Evolutionary conservation across 2,888 invertebrate species (phyloP).

Genomic region (Trachelus troglodyta): DNA sequence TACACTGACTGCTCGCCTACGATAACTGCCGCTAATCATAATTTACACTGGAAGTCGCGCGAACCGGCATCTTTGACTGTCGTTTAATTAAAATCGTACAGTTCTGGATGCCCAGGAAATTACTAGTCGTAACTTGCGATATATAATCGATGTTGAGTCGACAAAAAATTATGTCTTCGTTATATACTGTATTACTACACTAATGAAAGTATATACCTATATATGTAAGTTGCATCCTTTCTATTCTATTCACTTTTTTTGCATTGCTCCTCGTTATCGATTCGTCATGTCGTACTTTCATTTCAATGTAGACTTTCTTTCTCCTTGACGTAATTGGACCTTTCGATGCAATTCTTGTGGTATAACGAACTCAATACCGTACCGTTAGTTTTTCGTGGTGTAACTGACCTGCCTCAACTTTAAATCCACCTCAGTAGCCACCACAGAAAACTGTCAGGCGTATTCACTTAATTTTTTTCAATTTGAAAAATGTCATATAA

Average conservation of each 20-base stretch:
- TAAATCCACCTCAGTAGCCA: constrained; percentile 25
- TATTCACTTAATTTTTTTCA: background rate
- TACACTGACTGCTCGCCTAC: background rate
- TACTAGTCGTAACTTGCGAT: background rate
- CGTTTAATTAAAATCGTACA: background rate
- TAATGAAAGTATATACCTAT: background rate
- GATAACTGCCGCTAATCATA: background rate
- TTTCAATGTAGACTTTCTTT: constrained; percentile 9
- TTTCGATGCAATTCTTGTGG: constrained; percentile 50
- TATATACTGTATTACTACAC: background rate
- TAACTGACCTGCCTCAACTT: constrained; percentile 54
- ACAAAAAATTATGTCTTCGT: background rate
- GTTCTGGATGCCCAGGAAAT: background rate
- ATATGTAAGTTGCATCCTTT: background rate
- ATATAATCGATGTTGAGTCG: background rate
- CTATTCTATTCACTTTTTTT: background rate
- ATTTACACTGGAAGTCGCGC: background rate
- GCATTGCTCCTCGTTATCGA: background rate
- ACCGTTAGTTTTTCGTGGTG: constrained; percentile 49
- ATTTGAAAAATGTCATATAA: background rate
- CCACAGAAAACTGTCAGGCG: background rate
- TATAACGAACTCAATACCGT: constrained; percentile 39
- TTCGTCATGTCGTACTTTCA: background rate
- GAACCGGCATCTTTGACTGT: background rate
- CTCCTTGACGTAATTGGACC: constrained; percentile 37